Conservation (phyloP, 23 tunicate genomes). For the Halocynthia aurantium region DNA sequence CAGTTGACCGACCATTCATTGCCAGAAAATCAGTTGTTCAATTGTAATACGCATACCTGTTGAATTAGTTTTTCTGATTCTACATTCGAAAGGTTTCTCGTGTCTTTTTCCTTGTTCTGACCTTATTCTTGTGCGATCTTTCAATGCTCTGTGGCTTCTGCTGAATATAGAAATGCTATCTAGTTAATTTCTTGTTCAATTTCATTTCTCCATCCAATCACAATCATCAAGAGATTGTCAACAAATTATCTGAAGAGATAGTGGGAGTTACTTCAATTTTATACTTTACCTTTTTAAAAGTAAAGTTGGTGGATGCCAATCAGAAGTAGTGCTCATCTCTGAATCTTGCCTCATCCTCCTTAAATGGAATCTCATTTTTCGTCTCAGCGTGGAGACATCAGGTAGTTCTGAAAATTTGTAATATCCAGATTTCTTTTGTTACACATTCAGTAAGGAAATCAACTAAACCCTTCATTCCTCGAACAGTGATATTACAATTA, state of each 20-base stretch:
- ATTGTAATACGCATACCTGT: conserved; percentile 34
- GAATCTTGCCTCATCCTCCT: conserved; percentile 58
- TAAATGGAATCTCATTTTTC: conserved; percentile 18
- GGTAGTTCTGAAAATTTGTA: not conserved
- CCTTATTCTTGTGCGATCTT: too few relatives aligned
- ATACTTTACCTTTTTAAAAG: conserved; percentile 33
- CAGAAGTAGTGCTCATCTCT: conserved; percentile 73
- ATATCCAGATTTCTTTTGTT: too few relatives aligned
- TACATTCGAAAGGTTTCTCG: conserved; percentile 6
- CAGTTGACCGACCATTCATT: too few relatives aligned
- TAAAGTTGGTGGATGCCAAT: conserved; percentile 51
- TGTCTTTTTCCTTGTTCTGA: conserved; percentile 4
- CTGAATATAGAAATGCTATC: too few relatives aligned
- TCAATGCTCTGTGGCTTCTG: too few relatives aligned
- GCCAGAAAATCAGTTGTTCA: conserved; percentile 3
- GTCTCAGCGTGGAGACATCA: conserved; percentile 5
- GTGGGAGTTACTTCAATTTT: too few relatives aligned
- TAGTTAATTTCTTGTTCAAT: too few relatives aligned
- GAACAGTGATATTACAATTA: too few relatives aligned
- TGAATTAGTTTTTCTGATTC: conserved; percentile 46
- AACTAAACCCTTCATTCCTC: not conserved
- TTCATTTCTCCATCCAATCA: too few relatives aligned
- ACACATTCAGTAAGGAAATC: not conserved
- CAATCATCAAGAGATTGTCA: too few relatives aligned
- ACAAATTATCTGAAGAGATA: too few relatives aligned